phyloP scores from a whole-genome alignment of 2,113 vertebrate genomes.

The Chloropsis hardwickii region DNA sequence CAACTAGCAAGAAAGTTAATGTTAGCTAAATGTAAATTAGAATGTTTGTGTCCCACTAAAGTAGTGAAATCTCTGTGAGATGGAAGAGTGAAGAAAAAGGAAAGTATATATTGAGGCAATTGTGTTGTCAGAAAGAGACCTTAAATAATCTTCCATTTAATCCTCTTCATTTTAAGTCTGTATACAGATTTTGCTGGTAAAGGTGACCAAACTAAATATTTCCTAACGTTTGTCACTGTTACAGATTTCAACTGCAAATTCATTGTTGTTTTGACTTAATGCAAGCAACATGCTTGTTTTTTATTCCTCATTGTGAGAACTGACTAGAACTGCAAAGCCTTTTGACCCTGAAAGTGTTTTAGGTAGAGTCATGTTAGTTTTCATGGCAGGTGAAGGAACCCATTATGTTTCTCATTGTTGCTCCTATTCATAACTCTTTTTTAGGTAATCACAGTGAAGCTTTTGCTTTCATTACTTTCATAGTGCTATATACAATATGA shows the following conservation, averaged over 20 bases:
- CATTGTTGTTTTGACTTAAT: neutral
- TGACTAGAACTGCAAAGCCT: constrained; percentile 73
- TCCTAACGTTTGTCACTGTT: neutral
- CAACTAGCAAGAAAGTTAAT: neutral
- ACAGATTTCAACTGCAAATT: neutral
- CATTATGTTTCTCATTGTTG: neutral
- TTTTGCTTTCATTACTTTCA: neutral
- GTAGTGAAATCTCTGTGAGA: neutral
- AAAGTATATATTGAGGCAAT: neutral
- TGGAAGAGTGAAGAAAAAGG: neutral
- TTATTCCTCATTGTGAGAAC: constrained; percentile 54
- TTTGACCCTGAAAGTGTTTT: constrained; percentile 81
- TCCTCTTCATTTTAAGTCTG: neutral
- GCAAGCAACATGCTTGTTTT: neutral
- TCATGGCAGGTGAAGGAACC: constrained; percentile 76
- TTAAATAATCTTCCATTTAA: neutral
- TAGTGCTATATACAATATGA: neutral
- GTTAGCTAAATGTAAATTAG: neutral
- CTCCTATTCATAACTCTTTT: neutral
- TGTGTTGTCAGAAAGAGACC: neutral
- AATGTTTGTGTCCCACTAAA: neutral
- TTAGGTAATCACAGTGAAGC: neutral
- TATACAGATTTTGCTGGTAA: neutral
- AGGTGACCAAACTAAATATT: neutral
- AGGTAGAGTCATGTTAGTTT: constrained; percentile 73